phyloP scores from a whole-genome alignment of 2,888 invertebrate genomes.

The Lucinisca nassula region DNA sequence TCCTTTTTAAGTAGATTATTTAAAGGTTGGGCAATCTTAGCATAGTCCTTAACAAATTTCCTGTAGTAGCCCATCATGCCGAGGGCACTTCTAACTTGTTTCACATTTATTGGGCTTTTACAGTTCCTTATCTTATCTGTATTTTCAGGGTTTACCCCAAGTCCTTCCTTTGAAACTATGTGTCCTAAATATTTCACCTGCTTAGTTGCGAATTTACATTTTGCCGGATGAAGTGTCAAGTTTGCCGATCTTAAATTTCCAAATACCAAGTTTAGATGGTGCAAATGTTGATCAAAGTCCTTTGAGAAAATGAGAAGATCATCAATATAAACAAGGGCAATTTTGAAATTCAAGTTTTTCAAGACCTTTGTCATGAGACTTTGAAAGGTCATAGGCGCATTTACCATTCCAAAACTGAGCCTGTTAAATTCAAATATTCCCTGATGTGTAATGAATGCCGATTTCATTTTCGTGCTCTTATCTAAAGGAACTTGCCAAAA shows the following conservation, averaged over 20 bases:
- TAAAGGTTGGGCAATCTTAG: constrained; percentile 61
- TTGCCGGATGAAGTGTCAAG: constrained; percentile 64
- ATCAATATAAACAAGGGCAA: constrained; percentile 71
- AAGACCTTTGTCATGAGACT: constrained; percentile 56
- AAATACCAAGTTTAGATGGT: constrained; percentile 56
- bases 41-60: constrained; percentile 61
- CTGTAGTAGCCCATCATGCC: constrained; percentile 59
- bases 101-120: constrained; percentile 25
- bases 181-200: constrained; percentile 70
- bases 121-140: constrained; percentile 47
- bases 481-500: constrained; percentile 61
- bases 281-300: constrained; percentile 55
- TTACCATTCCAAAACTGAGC: constrained; percentile 59
- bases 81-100: constrained; percentile 49
- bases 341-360: constrained; percentile 59
- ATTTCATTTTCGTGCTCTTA: constrained; percentile 38
- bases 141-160: constrained; percentile 62
- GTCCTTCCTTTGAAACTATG: constrained; percentile 64
- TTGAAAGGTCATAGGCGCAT: constrained; percentile 61
- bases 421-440: constrained; percentile 59
- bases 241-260: constrained; percentile 58
- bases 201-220: constrained; percentile 60
- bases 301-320: constrained; percentile 62
- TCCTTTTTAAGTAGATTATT: constrained; percentile 59
- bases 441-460: constrained; percentile 54